Base-by-base conservation (phyloP, 2,797 vertebrate genomes). In the Protosalanx chinensis region DNA sequence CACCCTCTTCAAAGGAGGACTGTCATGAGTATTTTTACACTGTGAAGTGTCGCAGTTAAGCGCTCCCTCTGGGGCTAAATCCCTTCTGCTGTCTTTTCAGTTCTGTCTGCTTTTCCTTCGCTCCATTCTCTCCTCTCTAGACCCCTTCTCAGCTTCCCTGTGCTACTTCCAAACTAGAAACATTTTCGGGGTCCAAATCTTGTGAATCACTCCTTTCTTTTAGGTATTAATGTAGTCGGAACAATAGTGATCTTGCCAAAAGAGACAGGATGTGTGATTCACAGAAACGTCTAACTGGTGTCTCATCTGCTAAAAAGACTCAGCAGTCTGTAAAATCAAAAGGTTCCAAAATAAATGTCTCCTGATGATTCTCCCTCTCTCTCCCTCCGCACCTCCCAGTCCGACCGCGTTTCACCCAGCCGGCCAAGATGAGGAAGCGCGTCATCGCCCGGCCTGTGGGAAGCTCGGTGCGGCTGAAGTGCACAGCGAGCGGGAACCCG, bases 381-480 rank as follows among this genome's bases (percentile, higher is more conserved):
- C 82, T 84, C 73, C 76, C 62, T 64, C 79, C 75, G 18, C 5
- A 53, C 2, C 33, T 33, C 65, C 5, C 65, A 82, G 97, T 94
- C 6, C 93, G 95, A 29, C 98, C 98, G 6, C 93, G 96, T 77
- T 99, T 99, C 90, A 97, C 96, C 0, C 96, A 99, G 78, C 97
- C 97, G 97, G 60, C 97, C 97, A 99, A 99, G 85, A 99, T 99
- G 98, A 92, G 97, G 18, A 95, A 96, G 78, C 91, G 97, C 4
- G 96, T 98, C 82, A 99, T 99, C 0, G 97, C 96, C 0, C 94
- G 97, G 59, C 97, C 98, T 0, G 97, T 98, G 0, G 98, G 97
- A 60, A 99, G 98, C 89, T 98, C 98, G 0, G 93, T 99, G 74
- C 93, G 97, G 29, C 94, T 99, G 51, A 99, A 98, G 82, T 99